Percentiles rank a stretch among this genome's conserved stretches.
Evolutionary conservation across 2,797 vertebrate species (phyloP).

Genomic region (Phalloptychus januarius): DNA sequence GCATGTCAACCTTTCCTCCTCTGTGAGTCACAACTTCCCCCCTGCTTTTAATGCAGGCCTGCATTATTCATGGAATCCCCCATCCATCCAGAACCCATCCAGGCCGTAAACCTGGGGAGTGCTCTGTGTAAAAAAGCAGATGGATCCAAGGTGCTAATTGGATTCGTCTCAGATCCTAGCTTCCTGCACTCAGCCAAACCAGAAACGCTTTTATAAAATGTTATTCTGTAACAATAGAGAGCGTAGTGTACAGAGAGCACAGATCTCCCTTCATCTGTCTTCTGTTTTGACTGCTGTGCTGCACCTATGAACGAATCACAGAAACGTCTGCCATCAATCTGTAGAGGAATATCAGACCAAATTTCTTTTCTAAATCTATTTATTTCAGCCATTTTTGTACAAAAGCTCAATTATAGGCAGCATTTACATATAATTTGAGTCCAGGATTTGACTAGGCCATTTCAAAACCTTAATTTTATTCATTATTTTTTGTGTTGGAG

Average conservation of each 20-base stretch:
- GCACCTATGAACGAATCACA: neutral
- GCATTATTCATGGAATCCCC: slow-evolving; percentile 75
- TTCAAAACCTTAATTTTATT: neutral
- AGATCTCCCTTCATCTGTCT: neutral
- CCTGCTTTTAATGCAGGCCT: slow-evolving; percentile 64
- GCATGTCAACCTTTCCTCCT: slow-evolving; percentile 60
- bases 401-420: neutral
- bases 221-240: slow-evolving; percentile 3
- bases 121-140: slow-evolving; percentile 24
- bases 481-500: neutral
- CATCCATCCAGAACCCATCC: slow-evolving; percentile 59
- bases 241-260: neutral
- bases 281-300: neutral
- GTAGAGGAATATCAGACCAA: neutral
- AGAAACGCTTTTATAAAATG: neutral
- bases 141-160: slow-evolving; percentile 37
- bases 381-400: neutral
- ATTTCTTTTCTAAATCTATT: neutral
- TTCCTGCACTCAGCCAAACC: slow-evolving; percentile 36
- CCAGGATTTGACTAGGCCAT: neutral
- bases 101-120: slow-evolving; percentile 36
- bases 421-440: neutral
- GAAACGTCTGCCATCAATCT: neutral
- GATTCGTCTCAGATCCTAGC: slow-evolving; percentile 24
- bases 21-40: slow-evolving; percentile 70